Percentiles rank a stretch among this genome's conserved stretches.
phyloP scores from a whole-genome alignment of 2,797 vertebrate genomes.

The Choloepus didactylus region DNA sequence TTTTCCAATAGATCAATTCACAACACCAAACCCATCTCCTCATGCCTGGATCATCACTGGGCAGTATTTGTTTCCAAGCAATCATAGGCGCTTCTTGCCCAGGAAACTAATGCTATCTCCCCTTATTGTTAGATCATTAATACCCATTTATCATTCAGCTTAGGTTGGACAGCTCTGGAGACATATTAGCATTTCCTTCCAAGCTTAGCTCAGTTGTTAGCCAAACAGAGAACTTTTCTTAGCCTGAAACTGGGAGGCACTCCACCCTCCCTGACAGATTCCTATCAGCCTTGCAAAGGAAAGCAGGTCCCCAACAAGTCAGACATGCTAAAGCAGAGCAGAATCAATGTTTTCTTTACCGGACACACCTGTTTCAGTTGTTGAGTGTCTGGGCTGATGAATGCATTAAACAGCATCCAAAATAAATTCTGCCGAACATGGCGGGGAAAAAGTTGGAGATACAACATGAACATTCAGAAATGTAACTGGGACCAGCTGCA shows the following conservation, averaged over 20 bases:
- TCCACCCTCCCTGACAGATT: constrained; percentile 40
- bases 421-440: background rate
- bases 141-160: background rate
- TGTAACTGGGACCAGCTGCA: background rate
- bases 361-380: background rate
- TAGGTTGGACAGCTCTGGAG: background rate
- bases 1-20: background rate
- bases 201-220: background rate
- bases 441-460: constrained; percentile 12
- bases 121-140: background rate
- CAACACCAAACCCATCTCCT: background rate
- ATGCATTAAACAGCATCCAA: constrained; percentile 20
- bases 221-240: background rate
- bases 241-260: background rate
- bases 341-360: constrained; percentile 67
- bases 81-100: background rate
- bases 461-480: background rate
- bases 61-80: background rate
- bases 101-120: background rate
- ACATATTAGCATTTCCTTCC: background rate
- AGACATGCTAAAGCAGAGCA: constrained; percentile 43
- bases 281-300: constrained; percentile 60
- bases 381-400: background rate
- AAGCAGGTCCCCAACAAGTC: background rate
- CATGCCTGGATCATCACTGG: background rate